Conservation (phyloP, 2,113 vertebrate genomes). For the Microtus oregoni region DNA sequence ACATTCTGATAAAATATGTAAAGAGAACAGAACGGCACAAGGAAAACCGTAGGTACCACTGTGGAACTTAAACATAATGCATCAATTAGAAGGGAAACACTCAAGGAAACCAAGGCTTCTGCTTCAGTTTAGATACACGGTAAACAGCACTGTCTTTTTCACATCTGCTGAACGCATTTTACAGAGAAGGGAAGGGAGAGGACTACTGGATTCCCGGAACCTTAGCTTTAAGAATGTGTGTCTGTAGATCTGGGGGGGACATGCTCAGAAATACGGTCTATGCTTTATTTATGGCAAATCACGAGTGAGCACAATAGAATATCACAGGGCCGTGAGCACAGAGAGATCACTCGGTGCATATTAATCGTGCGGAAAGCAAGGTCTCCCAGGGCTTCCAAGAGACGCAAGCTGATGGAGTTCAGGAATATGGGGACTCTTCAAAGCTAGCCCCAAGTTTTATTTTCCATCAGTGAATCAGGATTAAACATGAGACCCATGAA, state of each 20-base stretch:
- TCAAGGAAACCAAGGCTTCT: background rate
- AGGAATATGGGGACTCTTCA: slow-evolving; percentile 13
- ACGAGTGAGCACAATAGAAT: background rate
- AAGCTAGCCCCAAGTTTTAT: background rate
- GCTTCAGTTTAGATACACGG: background rate
- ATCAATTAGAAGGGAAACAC: background rate
- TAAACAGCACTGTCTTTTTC: background rate
- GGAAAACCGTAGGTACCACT: background rate
- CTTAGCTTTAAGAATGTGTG: background rate
- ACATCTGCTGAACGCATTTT: background rate
- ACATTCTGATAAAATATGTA: slow-evolving; percentile 36
- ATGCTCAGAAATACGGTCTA: background rate
- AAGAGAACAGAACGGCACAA: background rate
- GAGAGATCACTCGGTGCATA: background rate
- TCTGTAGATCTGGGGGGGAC: background rate
- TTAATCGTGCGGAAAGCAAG: slow-evolving; percentile 17
- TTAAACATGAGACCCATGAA: slow-evolving; percentile 23
- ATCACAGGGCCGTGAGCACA: background rate
- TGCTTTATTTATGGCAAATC: slow-evolving; percentile 45
- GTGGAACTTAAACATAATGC: background rate
- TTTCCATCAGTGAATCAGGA: slow-evolving; percentile 19
- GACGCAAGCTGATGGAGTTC: slow-evolving; percentile 12
- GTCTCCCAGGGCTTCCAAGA: background rate
- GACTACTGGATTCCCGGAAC: background rate
- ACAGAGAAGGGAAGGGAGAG: background rate